A percentile compares a stretch with the other conserved stretches of the same genome.
Conservation (phyloP, 1,140 invertebrate genomes). For the Philotrypesis tridentata region DNA sequence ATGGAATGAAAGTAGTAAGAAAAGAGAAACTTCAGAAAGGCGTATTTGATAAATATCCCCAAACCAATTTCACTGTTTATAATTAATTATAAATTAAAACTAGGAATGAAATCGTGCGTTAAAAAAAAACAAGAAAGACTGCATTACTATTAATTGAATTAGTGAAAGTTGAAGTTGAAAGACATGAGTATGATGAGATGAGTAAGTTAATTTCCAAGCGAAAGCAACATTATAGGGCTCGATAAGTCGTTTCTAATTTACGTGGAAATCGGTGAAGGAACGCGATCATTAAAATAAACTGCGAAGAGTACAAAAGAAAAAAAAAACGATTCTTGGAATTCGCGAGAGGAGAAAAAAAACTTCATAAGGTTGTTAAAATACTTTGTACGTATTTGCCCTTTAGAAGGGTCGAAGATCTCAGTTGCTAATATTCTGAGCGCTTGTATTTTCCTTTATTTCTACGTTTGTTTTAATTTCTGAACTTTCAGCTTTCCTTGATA, state of each 20-base stretch:
- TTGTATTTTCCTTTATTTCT: conserved; percentile 35
- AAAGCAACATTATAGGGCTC: conserved; percentile 34
- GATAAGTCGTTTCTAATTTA: conserved; percentile 22
- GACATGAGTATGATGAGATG: conserved; percentile 14
- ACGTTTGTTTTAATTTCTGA: conserved; percentile 29
- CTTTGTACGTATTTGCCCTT: conserved; percentile 51
- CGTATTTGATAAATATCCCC: conserved; percentile 40
- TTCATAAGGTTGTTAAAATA: conserved; percentile 44
- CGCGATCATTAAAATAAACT: conserved; percentile 53
- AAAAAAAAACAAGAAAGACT: conserved; percentile 45
- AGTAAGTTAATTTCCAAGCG: conserved; percentile 44
- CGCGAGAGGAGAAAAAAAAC: conserved; percentile 47
- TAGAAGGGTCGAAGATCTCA: conserved; percentile 51
- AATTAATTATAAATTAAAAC: conserved; percentile 42
- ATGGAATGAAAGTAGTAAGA: conserved; percentile 12
- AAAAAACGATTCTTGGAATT: conserved; percentile 53
- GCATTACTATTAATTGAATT: conserved; percentile 46
- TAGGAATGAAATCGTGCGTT: conserved; percentile 34
- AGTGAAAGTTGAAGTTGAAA: conserved; percentile 41
- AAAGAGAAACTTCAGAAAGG: conserved; percentile 35
- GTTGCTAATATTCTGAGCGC: conserved; percentile 45
- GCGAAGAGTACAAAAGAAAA: conserved; percentile 56
- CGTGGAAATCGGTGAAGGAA: neutral
- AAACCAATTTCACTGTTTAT: conserved; percentile 26
- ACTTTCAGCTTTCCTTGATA: conserved; percentile 27